Evolutionary conservation across 2,888 invertebrate genomes (phyloP).

Genomic region (Anagyrus pseudococci): DNA sequence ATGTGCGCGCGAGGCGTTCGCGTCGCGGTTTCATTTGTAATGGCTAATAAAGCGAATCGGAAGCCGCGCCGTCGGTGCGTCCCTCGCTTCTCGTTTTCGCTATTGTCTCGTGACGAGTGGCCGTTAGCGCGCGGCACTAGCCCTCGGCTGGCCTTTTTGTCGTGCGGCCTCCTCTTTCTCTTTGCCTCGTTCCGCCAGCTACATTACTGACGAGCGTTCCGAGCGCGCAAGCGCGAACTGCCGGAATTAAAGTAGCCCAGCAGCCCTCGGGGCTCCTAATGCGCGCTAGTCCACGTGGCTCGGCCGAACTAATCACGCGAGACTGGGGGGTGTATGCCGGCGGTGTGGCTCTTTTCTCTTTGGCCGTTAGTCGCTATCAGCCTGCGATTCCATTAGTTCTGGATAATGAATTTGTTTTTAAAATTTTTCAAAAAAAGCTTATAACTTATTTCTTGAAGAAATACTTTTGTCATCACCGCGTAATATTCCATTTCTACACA

Average conservation of each 20-base stretch:
- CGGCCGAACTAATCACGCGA: constrained; percentile 27
- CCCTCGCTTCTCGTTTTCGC: constrained; percentile 29
- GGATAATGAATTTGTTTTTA: neutral
- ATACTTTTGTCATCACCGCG: too few species aligned
- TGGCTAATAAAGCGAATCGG: constrained; percentile 30
- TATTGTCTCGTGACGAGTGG: constrained; percentile 51
- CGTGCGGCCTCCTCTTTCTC: constrained; percentile 29
- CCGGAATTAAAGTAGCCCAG: constrained; percentile 42
- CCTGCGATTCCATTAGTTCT: too few species aligned
- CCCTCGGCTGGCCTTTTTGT: constrained; percentile 47
- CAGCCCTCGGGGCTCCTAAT: too few species aligned
- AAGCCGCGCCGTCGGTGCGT: constrained; percentile 1
- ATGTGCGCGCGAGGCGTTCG: too few species aligned
- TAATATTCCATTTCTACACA: too few species aligned
- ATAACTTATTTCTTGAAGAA: neutral
- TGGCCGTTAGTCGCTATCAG: too few species aligned
- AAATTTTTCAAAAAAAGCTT: neutral
- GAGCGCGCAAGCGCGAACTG: constrained; percentile 39
- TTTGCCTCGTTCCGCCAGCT: constrained; percentile 2
- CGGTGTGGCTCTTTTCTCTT: too few species aligned
- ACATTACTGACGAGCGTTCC: neutral
- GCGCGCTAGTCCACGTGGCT: too few species aligned
- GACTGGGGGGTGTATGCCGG: too few species aligned
- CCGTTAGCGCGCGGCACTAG: constrained; percentile 49
- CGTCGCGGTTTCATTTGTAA: constrained; percentile 16